Base-by-base conservation (phyloP, 2,113 vertebrate species). In the Brevimyrus niger region DNA sequence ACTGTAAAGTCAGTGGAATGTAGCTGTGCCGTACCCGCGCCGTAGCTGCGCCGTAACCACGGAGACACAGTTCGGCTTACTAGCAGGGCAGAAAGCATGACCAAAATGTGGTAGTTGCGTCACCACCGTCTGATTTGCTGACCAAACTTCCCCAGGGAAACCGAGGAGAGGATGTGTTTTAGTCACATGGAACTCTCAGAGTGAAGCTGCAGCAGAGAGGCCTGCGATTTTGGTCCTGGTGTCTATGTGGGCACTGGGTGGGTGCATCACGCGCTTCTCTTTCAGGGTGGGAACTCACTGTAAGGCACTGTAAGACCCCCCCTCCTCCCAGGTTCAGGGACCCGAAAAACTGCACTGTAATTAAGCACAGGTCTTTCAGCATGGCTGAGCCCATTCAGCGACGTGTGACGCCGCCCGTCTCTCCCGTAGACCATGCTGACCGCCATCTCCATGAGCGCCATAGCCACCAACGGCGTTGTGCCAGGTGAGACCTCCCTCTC, bases 381-480 rank as follows among this genome's bases (percentile, higher is more conserved):
- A 7, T 85, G 69, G 31, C 69, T 38, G 83, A 50, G 44, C 35
- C 38, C 35, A 23, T 46, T 11, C 21, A 38, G 13, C 38, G 69
- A 19, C 38, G 69, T 23, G 38, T 83, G 38, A 51, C 4, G 48
- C 48, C 65, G n/a, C 42, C 27, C 93, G 8, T 93, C 87, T 94
- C 65, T 87, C 9, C 46, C 23, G 13, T 94, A 99, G 98, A 99
- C 98, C 0, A 95, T 98, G 94, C 94, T 99, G 90, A 99, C 98
- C 0, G 97, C 98, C 83, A 99, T 99, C 94, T 99, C 98, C 82
- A 99, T 99, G 98, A 99, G 98, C 2, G 98, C 98, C 23, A 98
- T 99, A 44, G 98, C 98, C 87, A 99, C 98, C 92, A 99, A 99
- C 2, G 98, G 98, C 55, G 97, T 99, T 0, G 98, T 99, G 82